Evolutionary conservation across 2,797 vertebrate species (phyloP), one percentile per base, ranked within the genome.

Genomic region (Coluber constrictor): DNA sequence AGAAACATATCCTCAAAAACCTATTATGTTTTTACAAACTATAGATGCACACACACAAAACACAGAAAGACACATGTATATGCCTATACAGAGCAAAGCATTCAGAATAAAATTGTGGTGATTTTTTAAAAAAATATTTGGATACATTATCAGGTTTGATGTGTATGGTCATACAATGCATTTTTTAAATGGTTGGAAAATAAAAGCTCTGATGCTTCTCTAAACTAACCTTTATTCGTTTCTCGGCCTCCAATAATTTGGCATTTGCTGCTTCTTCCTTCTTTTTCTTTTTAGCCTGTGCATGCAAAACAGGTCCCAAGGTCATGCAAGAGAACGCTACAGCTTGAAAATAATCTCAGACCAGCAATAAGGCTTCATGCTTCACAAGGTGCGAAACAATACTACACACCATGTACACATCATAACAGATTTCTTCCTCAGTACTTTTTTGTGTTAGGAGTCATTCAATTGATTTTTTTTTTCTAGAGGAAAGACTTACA

Each of bases 211-310:
- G 93, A 90, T 96, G 95, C 93, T 97, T 91, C 93, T 98, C 96
- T 97, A 97, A 97, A 98, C 98, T 98, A 97, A 99, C 99, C 98
- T 99, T 99, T 97, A 98, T 98, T 97, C 98, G 98, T 98, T 99
- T 99, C 97, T 99, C 99, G 54, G 99, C 98, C 97, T 99, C 99
- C 97, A 99, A 93, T 97, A 99, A 98, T 98, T 99, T 99, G 96
- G 99, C 98, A 98, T 99, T 99, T 96, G 98, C 98, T 87, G 98
- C 98, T 97, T 99, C 98, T 97, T 99, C 98, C 96, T 98, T 99
- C 98, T 98, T 99, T 97, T 98, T 99, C 98, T 98, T 99, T 98
- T 99, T 99, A 92, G 98, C 98, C 99, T 99, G 97, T 97, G 96
- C 96, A 97, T 96, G 97, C 93, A 98, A 98, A 98, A 98, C 96